Evolutionary conservation across 2,113 vertebrate genomes (phyloP), one percentile per base, ranked within the genome.

Genomic region (Lampris megalopsis): DNA sequence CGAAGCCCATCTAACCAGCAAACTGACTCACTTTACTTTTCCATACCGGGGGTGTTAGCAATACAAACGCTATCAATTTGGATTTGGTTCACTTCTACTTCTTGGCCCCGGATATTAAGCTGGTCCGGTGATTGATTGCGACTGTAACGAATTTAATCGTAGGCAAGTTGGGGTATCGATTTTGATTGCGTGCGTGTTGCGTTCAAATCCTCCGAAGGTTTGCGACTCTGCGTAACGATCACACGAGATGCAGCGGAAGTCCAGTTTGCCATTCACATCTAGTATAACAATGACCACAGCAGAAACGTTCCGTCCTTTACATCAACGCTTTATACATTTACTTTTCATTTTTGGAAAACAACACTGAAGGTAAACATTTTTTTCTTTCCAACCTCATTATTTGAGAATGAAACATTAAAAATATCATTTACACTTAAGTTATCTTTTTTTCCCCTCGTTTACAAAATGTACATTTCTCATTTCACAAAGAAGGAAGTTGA

Each of bases 401-500:
- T 90, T 71, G 81, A 96, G 95, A 94, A 94, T 91, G 93, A 94
- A 88, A 91, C 86, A 95, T 91, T 93, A 96, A 96, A 97, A 96
- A 96, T 92, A 94, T 93, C 75, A 79, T 92, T 94, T 93, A 80
- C 89, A 93, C 93, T 85, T 92, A 88, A 86, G 85, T 94, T 91
- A 86, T 73, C 59, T 87, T 90, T 93, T 77, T 62, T 6, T 6
- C 24, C 24, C 24, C 24, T 24, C 24, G 60, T 63, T 86, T 96
- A 97, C 93, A 97, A 97, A 95, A 96, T 94, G 89, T 93, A 91
- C 89, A 90, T 91, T 93, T 94, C 94, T 97, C 94, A 94, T 94
- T 24, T 96, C 93, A 96, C 95, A 93, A 93, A 95, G 89, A 42
- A 86, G 85, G 87, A 93, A 88, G 71, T 91, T 71, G 75, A 83